Evolutionary conservation across 2,888 invertebrate species (phyloP), one percentile per base, ranked within the genome.

Genomic region (Tholera decimalis): DNA sequence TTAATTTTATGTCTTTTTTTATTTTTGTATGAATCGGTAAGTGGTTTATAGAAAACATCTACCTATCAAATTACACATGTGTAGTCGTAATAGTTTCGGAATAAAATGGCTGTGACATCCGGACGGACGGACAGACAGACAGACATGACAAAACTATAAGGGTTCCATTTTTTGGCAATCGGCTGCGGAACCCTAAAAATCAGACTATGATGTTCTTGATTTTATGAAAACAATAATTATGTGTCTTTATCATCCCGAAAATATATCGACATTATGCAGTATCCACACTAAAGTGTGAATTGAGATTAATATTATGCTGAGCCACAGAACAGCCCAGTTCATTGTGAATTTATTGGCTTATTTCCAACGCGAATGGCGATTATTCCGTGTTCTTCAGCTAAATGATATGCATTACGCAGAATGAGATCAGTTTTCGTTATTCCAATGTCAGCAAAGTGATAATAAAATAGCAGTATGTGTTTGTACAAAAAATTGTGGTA

Each of bases 281-380:
- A 54, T 57, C 26, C 22, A 26, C 44, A 51, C 9, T 43, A 20
- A 66, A 53, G 64, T 72, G 73, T 55, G 46, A 77, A 72, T 72
- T 58, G 24, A 73, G 46, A 59, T 51, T 58, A 63, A 58, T 77
- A 75, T 57, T 77, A 72, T 77, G 33, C 58, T 64, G 54, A 51
- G 58, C 55, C 39, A 64, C 43, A 43, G 33, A 56, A 43, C 20
- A 76, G 13, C 22, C 51, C 50, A 55, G 73, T 64, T 77, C 33
- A 64, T 71, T 77, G 73, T 64, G 46, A 77, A 8, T 64, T n/a
- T 73, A 73, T 73, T 77, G 73, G 73, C 73, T 58, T 71, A 71
- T 77, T 71, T 73, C 73, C 73, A 73, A 77, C 44, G 55, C 33
- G 46, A 61, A 75, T 58, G 44, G 65, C 57, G 55, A 73, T 73